Base-by-base conservation (phyloP, 1,140 invertebrate species). In the Papilio helenus region DNA sequence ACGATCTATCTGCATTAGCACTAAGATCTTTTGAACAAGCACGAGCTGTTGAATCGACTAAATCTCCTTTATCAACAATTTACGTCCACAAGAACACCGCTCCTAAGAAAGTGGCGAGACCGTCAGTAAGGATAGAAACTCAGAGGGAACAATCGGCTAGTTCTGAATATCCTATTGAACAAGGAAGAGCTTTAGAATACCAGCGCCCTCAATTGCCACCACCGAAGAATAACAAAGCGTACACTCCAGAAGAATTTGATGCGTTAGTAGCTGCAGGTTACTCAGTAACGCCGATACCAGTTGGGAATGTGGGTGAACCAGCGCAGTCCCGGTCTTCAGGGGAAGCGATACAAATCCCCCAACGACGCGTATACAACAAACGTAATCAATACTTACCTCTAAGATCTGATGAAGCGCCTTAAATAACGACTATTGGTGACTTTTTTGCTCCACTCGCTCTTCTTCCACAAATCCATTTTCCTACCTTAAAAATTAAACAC, bases 161-260 rank as follows among this genome's bases (percentile, higher is more conserved):
- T 80, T 82, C 79, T 46, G 86, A 88, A 83, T 83, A 80, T 3
- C 83, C 79, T 55, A 20, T 84, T 26, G 86, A 86, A 51, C 88
- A 87, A 55, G 79, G 81, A 8, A 86, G 88, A 76, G 89, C 42
- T 46, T 81, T 90, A 26, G 90, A 93, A 14, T 88, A 93, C 12
- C 91, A 91, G 77, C 84, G 91, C 79, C 84, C 91, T 7, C 91
- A 89, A 58, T 83, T 95, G 42, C 95, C 95, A 82, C 93, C 94
- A 55, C 94, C 95, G 10, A 94, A 88, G 78, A 95, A 95, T 73
- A 94, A 94, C 76, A 95, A 94, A 84, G 94, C 94, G 2, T 95
- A 95, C 46, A 95, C 94, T 55, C 95, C 93, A 81, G 94, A 95
- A 78, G 95, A 95, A 77, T 95, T 95, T 72, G 90, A 91, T 29